A percentile compares a stretch with the other conserved stretches of the same genome.
phyloP scores from a whole-genome alignment of 2,888 invertebrate species.

The Plebejus melissa region DNA sequence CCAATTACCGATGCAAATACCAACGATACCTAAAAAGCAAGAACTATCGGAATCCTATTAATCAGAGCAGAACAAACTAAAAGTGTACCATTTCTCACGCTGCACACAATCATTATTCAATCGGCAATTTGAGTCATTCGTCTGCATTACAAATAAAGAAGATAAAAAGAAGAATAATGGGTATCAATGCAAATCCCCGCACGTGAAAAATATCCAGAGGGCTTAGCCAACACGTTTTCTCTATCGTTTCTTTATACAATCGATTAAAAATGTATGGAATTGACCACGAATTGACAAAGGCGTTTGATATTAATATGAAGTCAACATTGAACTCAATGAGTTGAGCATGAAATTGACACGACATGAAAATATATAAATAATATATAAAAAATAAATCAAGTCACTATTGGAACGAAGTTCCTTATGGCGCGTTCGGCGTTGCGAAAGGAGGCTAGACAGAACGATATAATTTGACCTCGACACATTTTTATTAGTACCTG shows the following conservation, averaged over 20 bases:
- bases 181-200: slow-evolving; percentile 19
- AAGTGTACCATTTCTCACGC: slow-evolving; percentile 14
- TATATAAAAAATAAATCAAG: no score
- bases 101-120: slow-evolving; percentile 13
- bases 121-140: slow-evolving; percentile 11
- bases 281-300: no score
- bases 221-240: background rate
- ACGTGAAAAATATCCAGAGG: slow-evolving; percentile 3
- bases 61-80: background rate
- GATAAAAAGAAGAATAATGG: slow-evolving; percentile 19
- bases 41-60: background rate
- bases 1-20: background rate
- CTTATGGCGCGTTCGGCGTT: no score
- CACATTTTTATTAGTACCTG: no score
- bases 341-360: no score
- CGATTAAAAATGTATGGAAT: no score
- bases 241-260: background rate
- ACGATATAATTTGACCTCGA: no score
- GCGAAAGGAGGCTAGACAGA: no score
- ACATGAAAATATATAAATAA: no score
- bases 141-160: slow-evolving; percentile 18
- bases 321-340: no score
- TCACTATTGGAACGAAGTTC: no score
- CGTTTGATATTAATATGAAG: no score
- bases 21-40: background rate